Conservation (phyloP, 2,797 vertebrate species). For the Agapornis canus region DNA sequence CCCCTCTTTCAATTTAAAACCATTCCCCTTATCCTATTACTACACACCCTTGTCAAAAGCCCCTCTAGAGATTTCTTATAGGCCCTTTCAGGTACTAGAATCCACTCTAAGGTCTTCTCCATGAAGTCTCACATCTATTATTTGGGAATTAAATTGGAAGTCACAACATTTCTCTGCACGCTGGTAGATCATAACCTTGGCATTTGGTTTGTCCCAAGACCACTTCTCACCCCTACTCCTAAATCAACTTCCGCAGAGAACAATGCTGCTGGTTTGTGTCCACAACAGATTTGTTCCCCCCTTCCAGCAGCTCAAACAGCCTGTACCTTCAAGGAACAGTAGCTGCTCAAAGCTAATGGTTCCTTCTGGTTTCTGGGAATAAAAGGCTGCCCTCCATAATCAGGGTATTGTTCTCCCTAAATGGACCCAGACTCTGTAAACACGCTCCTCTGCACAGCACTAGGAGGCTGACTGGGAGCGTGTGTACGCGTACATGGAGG, state of each 20-base stretch:
- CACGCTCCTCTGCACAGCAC: slow-evolving; percentile 60
- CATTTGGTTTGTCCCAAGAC: not conserved
- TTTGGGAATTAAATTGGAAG: slow-evolving; percentile 11
- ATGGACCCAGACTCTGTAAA: slow-evolving; percentile 84
- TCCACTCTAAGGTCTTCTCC: not conserved
- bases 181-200: not conserved
- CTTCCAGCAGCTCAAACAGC: not conserved
- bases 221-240: not conserved
- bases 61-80: not conserved
- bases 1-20: not conserved
- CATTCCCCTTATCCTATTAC: not conserved
- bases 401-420: slow-evolving; percentile 86
- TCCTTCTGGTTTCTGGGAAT: slow-evolving; percentile 73
- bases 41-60: not conserved
- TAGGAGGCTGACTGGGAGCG: slow-evolving; percentile 51
- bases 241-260: slow-evolving; percentile 45
- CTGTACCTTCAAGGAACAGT: slow-evolving; percentile 53
- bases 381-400: slow-evolving; percentile 81
- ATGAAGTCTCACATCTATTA: not conserved
- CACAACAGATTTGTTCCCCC: slow-evolving; percentile 16
- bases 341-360: slow-evolving; percentile 76
- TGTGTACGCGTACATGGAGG: slow-evolving; percentile 70
- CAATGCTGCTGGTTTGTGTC: slow-evolving; percentile 31
- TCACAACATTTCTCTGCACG: not conserved
- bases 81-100: not conserved